Percentiles rank a stretch among this genome's conserved stretches.
Conservation (phyloP, 1,140 invertebrate species). For the Diabrotica undecimpunctata region DNA sequence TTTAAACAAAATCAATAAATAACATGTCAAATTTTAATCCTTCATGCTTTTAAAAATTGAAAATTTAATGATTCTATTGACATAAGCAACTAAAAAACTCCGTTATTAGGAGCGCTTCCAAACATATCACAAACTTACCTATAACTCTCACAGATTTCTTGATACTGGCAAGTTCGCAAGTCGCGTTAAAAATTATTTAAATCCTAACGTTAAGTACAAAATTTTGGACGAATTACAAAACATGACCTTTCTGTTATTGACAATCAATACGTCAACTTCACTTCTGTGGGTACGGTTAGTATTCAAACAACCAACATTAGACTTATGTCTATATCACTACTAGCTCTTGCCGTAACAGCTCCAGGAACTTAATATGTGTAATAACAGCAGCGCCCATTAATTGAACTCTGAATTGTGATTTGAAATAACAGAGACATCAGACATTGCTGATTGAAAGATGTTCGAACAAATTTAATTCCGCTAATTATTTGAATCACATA, state of each 20-base stretch:
- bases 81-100: neutral
- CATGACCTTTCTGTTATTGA: neutral
- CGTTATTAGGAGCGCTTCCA: neutral
- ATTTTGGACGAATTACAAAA: constrained; percentile 1
- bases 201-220: neutral
- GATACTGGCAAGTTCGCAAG: neutral
- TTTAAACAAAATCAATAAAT: constrained; percentile 15
- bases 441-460: too few species aligned
- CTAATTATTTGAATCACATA: too few species aligned
- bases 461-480: too few species aligned
- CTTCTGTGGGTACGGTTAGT: too few species aligned
- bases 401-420: too few species aligned
- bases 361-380: too few species aligned
- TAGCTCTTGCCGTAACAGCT: too few species aligned
- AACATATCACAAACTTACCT: neutral
- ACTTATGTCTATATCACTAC: too few species aligned
- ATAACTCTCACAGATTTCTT: neutral
- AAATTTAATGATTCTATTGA: neutral
- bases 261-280: neutral
- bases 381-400: too few species aligned
- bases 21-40: constrained; percentile 20
- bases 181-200: constrained; percentile 3
- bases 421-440: too few species aligned
- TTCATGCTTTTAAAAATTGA: constrained; percentile 19
- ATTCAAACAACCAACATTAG: too few species aligned